Evolutionary conservation across 2,797 vertebrate genomes (phyloP), one percentile per base, ranked within the genome.

Genomic region (Platalea minor): DNA sequence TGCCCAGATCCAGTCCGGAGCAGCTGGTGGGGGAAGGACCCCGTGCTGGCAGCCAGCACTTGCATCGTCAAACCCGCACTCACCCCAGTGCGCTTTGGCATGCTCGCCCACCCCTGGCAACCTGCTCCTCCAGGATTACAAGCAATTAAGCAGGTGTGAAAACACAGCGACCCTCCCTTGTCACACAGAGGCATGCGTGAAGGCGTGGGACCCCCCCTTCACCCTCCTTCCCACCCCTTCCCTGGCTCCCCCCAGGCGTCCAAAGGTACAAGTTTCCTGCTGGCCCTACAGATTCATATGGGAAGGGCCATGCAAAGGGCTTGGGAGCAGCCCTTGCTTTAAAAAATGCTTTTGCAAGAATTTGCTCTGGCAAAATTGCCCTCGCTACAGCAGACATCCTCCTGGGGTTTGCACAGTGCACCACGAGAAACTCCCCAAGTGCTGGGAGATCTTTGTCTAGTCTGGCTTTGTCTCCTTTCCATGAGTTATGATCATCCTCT

Each of bases 401-500:
- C 21, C 39, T 33, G 70, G 64, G 65, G 13, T 19, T 39, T 64
- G 54, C 2, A 1, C 4, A 5, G 43, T 31, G 35, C 61, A 24
- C 43, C 0, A 0, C 3, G 4, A 67, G 70, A 46, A 74, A 9
- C 11, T 24, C 43, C 31, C 29, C 0, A 1, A 54, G 65, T 8
- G 10, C 75, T 3, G 0, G 7, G 50, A 74, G 19, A 70, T 45
- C 57, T 64, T 73, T 67, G 63, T 48, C 53, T 29, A 8, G 29
- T 35, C 80, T 72, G 19, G 16, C 69, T 90, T 75, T 53, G 45
- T 57, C 61, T 89, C 37, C 12, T 91, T 79, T 25, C 91, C 24
- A 1, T 65, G 79, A 89, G 21, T 97, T 90, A 87, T 11, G 37
- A 25, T 63, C 50, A 20, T 48, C 35, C 61, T 89, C 43, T 76